Percentiles rank a stretch among this genome's conserved stretches.
These are phyloP conservation scores for Petrocephalus zakoni DNA, from an alignment of 2,113 vertebrate genomes.

Conservation along the genomic window DNA sequence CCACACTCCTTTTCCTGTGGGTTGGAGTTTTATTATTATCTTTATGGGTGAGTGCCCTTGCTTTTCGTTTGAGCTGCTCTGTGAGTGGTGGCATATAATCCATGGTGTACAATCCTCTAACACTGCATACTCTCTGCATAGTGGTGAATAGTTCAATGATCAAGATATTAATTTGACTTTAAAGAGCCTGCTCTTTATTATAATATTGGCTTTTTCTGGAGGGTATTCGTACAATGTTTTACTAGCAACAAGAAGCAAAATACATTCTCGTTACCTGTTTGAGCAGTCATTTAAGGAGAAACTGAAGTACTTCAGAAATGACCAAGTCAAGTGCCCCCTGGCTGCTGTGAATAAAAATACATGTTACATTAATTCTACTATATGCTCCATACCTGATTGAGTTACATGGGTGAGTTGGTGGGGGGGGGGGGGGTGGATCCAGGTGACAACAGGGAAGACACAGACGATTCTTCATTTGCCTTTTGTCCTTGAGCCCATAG, in stretches of 20 bases:
- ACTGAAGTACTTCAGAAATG: not conserved
- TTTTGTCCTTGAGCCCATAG: not conserved
- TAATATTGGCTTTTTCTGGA: not conserved
- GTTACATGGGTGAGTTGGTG: too few species aligned
- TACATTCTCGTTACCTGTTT: not conserved
- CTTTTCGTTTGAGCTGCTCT: too few species aligned
- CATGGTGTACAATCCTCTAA: not conserved
- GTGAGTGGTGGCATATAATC: not conserved
- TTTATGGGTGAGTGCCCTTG: not conserved
- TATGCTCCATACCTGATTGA: not conserved
- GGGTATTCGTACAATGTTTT: not conserved
- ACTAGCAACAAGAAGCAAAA: not conserved
- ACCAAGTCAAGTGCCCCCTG: not conserved
- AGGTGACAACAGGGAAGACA: not conserved
- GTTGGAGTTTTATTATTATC: not conserved
- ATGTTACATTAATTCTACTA: not conserved
- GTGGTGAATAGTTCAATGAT: not conserved
- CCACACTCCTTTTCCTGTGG: too few species aligned
- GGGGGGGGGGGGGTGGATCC: not conserved
- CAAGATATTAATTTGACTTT: not conserved
- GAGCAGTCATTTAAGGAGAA: not conserved
- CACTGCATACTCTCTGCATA: not conserved
- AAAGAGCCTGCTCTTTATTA: not conserved
- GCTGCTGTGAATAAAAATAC: not conserved
- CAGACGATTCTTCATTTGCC: not conserved